Evolutionary conservation across 2,113 vertebrate genomes (phyloP).

Genomic region (Buteo buteo): DNA sequence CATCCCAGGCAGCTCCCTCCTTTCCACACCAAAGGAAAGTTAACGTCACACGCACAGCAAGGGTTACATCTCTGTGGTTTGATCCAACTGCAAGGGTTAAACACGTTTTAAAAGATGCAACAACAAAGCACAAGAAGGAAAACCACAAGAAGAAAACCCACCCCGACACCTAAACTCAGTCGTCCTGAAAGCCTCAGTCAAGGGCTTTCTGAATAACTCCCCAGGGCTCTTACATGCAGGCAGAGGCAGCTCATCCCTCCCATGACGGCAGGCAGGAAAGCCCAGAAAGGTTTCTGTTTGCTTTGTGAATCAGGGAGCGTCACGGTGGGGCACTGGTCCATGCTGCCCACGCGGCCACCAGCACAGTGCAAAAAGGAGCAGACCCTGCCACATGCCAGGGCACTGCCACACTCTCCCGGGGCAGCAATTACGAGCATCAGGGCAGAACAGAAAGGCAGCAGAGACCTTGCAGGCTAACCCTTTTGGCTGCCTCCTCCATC

Average conservation of each 20-base stretch:
- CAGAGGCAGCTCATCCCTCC: background rate
- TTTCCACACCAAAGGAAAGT: background rate
- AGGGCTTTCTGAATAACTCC: background rate
- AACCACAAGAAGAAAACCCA: background rate
- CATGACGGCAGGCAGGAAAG: background rate
- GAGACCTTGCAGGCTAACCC: background rate
- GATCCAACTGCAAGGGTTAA: background rate
- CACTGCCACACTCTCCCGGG: background rate
- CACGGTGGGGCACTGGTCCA: rapidly evolving
- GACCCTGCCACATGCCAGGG: background rate
- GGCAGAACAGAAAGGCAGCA: background rate
- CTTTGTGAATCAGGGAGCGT: background rate
- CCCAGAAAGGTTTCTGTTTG: background rate
- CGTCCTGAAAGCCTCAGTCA: background rate
- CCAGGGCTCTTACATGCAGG: rapidly evolving
- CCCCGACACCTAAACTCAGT: no score
- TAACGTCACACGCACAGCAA: rapidly evolving
- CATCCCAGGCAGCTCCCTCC: background rate
- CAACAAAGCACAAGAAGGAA: background rate
- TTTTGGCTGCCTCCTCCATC: background rate
- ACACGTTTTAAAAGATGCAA: rapidly evolving
- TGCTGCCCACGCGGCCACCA: background rate
- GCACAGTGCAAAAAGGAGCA: background rate
- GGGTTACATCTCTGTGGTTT: rapidly evolving
- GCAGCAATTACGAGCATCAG: background rate